Evolutionary conservation across 2,113 vertebrate genomes (phyloP), one percentile per base, ranked within the genome.

Genomic region (Progne subis): DNA sequence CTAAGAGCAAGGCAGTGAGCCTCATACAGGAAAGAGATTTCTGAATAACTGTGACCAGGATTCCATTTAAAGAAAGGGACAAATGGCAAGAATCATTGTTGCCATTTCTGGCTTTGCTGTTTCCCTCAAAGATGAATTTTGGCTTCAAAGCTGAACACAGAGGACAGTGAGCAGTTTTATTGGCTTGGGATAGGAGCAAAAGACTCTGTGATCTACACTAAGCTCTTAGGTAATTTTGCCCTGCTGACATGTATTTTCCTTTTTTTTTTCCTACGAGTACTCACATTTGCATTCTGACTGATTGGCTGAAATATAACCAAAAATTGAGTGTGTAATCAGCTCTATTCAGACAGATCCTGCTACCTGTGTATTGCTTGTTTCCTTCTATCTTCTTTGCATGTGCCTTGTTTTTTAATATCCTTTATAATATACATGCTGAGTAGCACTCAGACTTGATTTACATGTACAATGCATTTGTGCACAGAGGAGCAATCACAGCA

Each of bases 401-500:
- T 93, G 90, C 67, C 64, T 92, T 85, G 79, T 69, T 92, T 94
- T 47, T 71, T 60, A 82, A 90, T 50, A 74, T 71, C 39, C 47
- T 79, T 70, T 82, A 82, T 50, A 86, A 79, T 82, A 60, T 10
- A 46, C 44, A 79, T 18, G n/a, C 57, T 1, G 0, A 85, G 31
- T 28, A 85, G 77, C 53, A 31, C 68, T 90, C 82, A 37, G 46
- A 32, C 44, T 92, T 95, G 86, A 96, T 96, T 93, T 95, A 75
- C 80, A 86, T 72, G 75, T 95, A 55, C 71, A 80, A 25, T 86
- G 74, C 84, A 67, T 91, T 91, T 89, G 63, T 88, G 90, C 90
- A 56, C 92, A 83, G 85, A 90, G 81, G 67, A 76, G 79, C 88
- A 89, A 92, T 88, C 86, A 81, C 91, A 95, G 49, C 47, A 86